These are phyloP conservation scores for Drosophila nasuta DNA, from an alignment of 1,140 invertebrate species.

Conservation along the genomic window DNA sequence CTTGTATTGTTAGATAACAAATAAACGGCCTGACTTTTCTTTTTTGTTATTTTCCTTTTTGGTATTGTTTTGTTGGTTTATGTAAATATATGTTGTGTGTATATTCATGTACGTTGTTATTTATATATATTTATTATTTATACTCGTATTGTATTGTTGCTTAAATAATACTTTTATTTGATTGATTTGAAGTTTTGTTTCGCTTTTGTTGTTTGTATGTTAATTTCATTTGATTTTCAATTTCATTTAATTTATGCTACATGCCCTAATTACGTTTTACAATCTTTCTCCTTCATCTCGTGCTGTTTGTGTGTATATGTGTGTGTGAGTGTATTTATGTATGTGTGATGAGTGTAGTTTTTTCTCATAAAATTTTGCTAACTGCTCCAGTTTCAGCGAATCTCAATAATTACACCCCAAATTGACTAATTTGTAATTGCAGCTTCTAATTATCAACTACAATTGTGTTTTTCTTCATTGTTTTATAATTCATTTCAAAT, in stretches of 20 bases:
- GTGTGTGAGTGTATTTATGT: constrained; percentile 8
- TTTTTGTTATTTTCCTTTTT: constrained; percentile 6
- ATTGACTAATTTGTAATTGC: constrained; percentile 80
- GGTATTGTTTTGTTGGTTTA: constrained; percentile 19
- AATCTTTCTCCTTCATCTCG: constrained; percentile 25
- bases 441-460: constrained; percentile 65
- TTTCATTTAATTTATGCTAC: constrained; percentile 69
- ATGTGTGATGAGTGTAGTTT: constrained; percentile 16
- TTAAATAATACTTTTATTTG: constrained; percentile 84
- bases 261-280: constrained; percentile 37
- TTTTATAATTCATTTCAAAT: constrained; percentile 23
- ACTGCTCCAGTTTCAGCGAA: constrained; percentile 55
- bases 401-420: constrained; percentile 69
- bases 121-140: constrained; percentile 22
- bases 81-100: constrained; percentile 47
- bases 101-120: constrained; percentile 46
- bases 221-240: constrained; percentile 56
- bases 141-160: constrained; percentile 68
- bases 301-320: constrained; percentile 1
- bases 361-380: constrained; percentile 71
- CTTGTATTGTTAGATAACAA: constrained; percentile 8
- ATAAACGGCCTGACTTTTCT: constrained; percentile 3
- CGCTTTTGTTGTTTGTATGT: constrained; percentile 19
- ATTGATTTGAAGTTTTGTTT: constrained; percentile 81
- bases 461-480: constrained; percentile 59